A percentile compares a stretch with the other conserved stretches of the same genome.
Conservation (phyloP, 1,140 invertebrate species). For the Bombus superbus region DNA sequence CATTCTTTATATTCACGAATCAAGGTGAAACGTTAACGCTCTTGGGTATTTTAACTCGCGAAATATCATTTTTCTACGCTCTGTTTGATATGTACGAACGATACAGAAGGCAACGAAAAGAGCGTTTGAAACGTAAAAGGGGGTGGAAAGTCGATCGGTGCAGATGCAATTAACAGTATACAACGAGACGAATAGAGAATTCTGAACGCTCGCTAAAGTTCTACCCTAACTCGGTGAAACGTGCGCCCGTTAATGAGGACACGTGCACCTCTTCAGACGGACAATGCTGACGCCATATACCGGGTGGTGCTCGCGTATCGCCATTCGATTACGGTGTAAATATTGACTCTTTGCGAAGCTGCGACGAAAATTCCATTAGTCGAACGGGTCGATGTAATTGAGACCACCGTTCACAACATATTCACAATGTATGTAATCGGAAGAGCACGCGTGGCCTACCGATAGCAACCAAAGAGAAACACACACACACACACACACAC, state of each 20-base stretch:
- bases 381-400: neutral
- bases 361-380: neutral
- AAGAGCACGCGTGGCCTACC: neutral
- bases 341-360: neutral
- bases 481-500: no score
- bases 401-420: neutral
- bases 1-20: no score
- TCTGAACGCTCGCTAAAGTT: constrained; percentile 11
- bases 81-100: no score
- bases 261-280: constrained; percentile 25
- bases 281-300: constrained; percentile 17
- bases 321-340: neutral
- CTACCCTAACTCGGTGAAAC: constrained; percentile 15
- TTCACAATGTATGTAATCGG: neutral
- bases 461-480: neutral
- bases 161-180: constrained; percentile 42
- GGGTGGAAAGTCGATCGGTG: neutral
- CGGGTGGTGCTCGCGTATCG: neutral
- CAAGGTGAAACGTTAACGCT: no score
- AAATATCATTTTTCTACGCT: neutral
- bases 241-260: constrained; percentile 39
- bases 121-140: neutral
- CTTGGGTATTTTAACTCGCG: no score
- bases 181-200: constrained; percentile 7
- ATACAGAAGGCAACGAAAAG: neutral